Evolutionary conservation across 2,888 invertebrate genomes (phyloP).

Genomic region (Cephonodes hylas): DNA sequence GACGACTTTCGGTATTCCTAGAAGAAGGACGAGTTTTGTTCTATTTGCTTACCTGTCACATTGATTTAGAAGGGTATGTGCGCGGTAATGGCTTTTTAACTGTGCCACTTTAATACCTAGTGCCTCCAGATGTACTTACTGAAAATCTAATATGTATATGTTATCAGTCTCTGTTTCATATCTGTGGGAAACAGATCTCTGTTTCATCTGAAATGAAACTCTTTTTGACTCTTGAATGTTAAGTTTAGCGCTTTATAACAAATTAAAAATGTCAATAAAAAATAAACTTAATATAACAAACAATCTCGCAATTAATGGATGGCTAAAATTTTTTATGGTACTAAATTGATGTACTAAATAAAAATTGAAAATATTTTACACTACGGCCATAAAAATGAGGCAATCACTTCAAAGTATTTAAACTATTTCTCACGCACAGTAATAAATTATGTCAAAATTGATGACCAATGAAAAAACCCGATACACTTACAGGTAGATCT

Average conservation of each 20-base stretch:
- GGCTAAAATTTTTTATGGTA: no score
- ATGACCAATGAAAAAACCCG: slow-evolving; percentile 33
- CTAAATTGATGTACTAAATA: no score
- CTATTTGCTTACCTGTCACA: slow-evolving; percentile 80
- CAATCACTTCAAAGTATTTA: slow-evolving; percentile 40
- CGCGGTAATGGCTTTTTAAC: slow-evolving; percentile 40
- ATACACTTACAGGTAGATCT: slow-evolving; percentile 52
- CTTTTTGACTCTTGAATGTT: no score
- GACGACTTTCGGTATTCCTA: slow-evolving; percentile 75
- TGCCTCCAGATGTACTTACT: not conserved
- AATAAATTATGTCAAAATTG: slow-evolving; percentile 52
- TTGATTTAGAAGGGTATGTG: slow-evolving; percentile 69
- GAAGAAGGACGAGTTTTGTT: slow-evolving; percentile 76
- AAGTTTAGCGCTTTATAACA: no score
- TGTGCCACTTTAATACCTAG: not conserved
- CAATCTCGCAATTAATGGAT: no score
- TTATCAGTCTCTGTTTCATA: no score
- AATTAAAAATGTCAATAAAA: no score
- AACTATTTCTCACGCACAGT: slow-evolving; percentile 27
- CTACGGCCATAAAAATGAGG: not conserved
- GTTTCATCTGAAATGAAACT: no score
- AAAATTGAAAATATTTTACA: not conserved
- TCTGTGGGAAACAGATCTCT: no score
- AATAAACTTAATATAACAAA: no score
- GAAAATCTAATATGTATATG: not conserved